Evolutionary conservation across 2,113 vertebrate genomes (phyloP).

Genomic region (Brachyhypopomus occidentalis): DNA sequence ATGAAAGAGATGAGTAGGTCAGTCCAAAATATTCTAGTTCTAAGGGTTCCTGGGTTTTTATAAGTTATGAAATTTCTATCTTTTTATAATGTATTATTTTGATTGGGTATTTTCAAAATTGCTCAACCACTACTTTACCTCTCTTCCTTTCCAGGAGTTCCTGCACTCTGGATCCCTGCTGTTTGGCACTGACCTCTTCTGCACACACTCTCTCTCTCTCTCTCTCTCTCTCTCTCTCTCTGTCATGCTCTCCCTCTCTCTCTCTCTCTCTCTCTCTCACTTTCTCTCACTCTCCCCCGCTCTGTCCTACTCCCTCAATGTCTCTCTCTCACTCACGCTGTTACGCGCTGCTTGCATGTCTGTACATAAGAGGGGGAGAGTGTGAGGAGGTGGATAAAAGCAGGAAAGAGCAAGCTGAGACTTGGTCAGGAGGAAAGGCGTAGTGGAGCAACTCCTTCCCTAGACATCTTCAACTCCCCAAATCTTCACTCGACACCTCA

Average conservation of each 20-base stretch:
- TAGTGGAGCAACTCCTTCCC: background rate
- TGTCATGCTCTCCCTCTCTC: background rate
- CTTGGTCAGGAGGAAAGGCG: background rate
- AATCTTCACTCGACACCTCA: too few species aligned
- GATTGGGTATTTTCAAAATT: background rate
- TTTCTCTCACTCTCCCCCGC: background rate
- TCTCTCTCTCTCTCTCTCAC: background rate
- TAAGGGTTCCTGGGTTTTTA: background rate
- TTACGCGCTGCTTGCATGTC: background rate
- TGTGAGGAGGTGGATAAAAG: constrained; percentile 12
- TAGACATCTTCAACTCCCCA: background rate
- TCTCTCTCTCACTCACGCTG: background rate
- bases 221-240: background rate
- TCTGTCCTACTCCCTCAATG: background rate
- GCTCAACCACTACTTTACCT: background rate
- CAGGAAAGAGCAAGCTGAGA: background rate
- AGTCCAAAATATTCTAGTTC: background rate
- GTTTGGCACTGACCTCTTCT: background rate
- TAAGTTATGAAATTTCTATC: background rate
- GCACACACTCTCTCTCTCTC: background rate
- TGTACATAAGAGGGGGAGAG: background rate
- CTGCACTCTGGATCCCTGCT: background rate
- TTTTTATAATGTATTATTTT: background rate
- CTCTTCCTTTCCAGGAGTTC: background rate
- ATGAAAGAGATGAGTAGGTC: background rate